Evolutionary conservation across 2,113 vertebrate species (phyloP).

Genomic region (Entelurus aequoreus): DNA sequence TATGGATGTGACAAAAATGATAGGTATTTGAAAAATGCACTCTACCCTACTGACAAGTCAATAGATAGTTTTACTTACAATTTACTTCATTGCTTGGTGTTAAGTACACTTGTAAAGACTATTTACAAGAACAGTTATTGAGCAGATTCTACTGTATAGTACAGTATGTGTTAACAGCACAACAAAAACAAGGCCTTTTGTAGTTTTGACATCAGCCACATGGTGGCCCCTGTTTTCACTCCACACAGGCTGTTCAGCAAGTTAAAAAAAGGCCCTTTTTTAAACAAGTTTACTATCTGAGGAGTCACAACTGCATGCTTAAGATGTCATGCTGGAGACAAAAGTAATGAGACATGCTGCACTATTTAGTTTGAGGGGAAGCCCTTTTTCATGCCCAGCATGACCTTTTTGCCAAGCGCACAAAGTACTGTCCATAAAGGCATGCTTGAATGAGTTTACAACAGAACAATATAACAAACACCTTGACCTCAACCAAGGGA

Average conservation of each 20-base stretch:
- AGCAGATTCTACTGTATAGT: conserved; percentile 17
- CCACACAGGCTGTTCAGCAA: not conserved
- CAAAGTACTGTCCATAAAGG: no score
- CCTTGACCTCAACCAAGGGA: no score
- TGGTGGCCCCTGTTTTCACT: conserved; percentile 48
- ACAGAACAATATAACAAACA: no score
- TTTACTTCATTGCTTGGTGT: conserved; percentile 16
- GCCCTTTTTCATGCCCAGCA: no score
- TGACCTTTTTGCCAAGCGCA: no score
- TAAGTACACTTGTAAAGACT: conserved; percentile 16
- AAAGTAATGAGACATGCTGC: no score
- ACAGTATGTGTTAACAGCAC: conserved; percentile 12
- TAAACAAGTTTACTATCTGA: conserved; percentile 53
- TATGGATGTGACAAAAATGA: conserved; percentile 56
- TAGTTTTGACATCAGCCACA: conserved; percentile 39
- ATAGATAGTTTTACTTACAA: conserved; percentile 19
- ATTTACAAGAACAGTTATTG: conserved; percentile 14
- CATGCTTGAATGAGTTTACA: no score
- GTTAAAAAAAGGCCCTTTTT: conserved; percentile 19
- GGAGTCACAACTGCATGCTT: conserved; percentile 27
- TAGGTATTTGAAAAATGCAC: conserved; percentile 55
- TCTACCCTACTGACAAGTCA: conserved; percentile 24
- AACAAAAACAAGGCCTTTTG: conserved; percentile 12
- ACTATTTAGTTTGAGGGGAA: no score
- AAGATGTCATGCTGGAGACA: not conserved